Percentiles rank a stretch among this genome's conserved stretches.
Conservation (phyloP, 2,113 vertebrate species). For the Tinamus guttatus region DNA sequence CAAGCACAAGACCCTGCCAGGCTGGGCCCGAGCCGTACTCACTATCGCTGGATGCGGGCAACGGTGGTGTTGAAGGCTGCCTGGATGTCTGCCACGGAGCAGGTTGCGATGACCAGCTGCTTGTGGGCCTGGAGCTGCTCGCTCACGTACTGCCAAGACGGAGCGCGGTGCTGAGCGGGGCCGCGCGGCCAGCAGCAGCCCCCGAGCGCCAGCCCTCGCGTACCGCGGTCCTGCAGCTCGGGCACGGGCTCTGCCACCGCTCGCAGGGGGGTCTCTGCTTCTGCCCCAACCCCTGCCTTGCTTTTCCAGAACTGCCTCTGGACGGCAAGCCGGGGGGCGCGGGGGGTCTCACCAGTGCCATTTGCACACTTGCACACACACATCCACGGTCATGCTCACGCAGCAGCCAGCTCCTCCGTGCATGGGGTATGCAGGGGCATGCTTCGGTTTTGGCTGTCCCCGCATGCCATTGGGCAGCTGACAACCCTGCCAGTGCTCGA, state of each 20-base stretch:
- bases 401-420: neutral
- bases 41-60: conserved; percentile 97
- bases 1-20: fast-evolving
- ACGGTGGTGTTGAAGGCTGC: conserved; percentile 98
- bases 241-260: fast-evolving
- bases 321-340: neutral
- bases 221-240: fast-evolving
- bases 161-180: neutral
- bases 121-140: conserved; percentile 86
- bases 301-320: neutral
- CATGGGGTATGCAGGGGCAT: neutral
- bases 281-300: neutral
- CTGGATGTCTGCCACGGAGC: conserved; percentile 92
- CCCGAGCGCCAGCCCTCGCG: no score
- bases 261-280: neutral
- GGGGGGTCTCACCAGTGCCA: neutral
- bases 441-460: neutral
- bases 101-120: conserved; percentile 93
- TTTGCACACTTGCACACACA: neutral
- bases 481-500: neutral
- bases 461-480: neutral
- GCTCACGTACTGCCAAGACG: conserved; percentile 62
- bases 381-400: neutral
- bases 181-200: neutral
- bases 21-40: conserved; percentile 63